These are phyloP conservation scores for Pristionchus japonicus DNA, from an alignment of 2,888 invertebrate genomes.

Conservation along the genomic window DNA sequence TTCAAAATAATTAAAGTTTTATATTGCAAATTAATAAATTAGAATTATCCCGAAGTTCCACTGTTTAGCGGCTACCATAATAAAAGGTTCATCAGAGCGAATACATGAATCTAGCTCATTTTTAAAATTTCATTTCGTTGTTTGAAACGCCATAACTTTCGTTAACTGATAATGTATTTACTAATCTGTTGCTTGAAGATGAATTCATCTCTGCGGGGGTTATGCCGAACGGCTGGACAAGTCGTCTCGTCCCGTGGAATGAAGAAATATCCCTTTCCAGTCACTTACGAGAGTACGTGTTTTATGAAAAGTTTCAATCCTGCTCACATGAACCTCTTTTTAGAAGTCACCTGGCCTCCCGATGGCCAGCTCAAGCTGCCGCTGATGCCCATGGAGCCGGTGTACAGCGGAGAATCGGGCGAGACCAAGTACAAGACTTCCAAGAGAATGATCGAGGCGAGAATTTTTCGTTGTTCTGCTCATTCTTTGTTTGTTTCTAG, in stretches of 20 bases:
- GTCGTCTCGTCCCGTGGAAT: conserved; percentile 52
- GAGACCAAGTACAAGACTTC: conserved; percentile 71
- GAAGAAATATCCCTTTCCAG: conserved; percentile 66
- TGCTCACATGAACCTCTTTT: background rate
- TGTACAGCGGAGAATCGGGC: conserved; percentile 67
- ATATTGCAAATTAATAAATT: background rate
- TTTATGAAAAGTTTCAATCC: background rate
- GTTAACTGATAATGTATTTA: background rate
- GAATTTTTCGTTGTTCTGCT: background rate
- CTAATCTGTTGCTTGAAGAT: background rate
- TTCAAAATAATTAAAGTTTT: background rate
- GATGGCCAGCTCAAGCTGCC: conserved; percentile 69
- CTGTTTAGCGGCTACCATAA: conserved; percentile 27
- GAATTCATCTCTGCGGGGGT: conserved; percentile 41
- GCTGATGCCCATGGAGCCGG: conserved; percentile 70
- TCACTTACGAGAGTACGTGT: conserved; percentile 72
- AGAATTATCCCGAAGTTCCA: background rate
- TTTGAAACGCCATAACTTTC: background rate
- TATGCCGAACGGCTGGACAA: conserved; percentile 37
- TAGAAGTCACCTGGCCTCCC: conserved; percentile 73
- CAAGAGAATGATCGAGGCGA: conserved; percentile 65
- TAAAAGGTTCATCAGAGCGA: background rate
- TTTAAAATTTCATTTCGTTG: background rate
- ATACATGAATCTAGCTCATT: background rate
- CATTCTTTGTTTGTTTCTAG: conserved; percentile 46